phyloP scores from a whole-genome alignment of 2,113 vertebrate species.

The Mustela lutreola region DNA sequence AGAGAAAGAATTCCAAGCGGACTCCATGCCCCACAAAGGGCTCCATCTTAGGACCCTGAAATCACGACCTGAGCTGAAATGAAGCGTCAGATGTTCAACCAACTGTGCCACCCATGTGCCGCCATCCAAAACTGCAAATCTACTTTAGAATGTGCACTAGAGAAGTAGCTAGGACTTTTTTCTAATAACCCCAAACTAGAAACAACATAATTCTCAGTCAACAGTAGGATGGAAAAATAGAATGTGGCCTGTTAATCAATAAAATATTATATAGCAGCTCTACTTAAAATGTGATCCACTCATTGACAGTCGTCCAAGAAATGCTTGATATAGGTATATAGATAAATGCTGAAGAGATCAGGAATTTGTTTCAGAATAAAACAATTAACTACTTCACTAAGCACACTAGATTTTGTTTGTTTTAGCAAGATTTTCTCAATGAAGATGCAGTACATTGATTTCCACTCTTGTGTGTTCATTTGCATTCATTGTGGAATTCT shows the following conservation, averaged over 20 bases:
- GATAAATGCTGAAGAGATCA: not conserved
- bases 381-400: not conserved
- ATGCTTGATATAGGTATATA: not conserved
- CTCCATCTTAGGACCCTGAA: not conserved
- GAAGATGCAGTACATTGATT: not conserved
- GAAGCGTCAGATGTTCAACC: not conserved
- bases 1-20: not conserved
- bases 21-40: no score
- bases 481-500: not conserved
- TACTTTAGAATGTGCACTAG: not conserved
- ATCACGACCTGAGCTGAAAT: not conserved
- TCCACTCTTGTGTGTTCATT: not conserved
- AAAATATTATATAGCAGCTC: not conserved
- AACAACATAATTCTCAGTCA: not conserved
- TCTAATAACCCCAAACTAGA: not conserved
- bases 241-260: not conserved
- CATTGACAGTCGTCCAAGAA: not conserved
- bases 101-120: not conserved
- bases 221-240: not conserved
- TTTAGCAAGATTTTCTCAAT: not conserved
- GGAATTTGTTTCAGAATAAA: not conserved
- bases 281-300: not conserved
- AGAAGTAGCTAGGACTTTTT: not conserved
- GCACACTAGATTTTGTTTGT: not conserved
- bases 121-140: not conserved